phyloP scores from a whole-genome alignment of 2,888 invertebrate genomes.

The Eudasyphora cyanicolor region DNA sequence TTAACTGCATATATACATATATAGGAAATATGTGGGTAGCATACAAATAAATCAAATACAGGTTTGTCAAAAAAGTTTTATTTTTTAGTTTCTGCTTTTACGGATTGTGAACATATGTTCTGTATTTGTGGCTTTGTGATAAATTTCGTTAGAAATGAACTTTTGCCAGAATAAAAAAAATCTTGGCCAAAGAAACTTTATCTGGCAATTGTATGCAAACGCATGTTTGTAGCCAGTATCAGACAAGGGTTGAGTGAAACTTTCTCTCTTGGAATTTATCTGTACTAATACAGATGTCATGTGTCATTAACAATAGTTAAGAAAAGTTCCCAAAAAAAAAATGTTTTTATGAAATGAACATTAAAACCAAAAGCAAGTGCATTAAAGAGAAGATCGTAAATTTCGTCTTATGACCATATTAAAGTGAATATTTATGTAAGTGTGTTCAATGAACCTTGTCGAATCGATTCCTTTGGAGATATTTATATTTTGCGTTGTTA shows the following conservation, averaged over 20 bases:
- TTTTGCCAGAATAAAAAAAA: background rate
- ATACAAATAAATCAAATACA: background rate
- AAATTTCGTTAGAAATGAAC: background rate
- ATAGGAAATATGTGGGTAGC: background rate
- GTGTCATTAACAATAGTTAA: conserved; percentile 22
- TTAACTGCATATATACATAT: no score
- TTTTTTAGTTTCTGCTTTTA: background rate
- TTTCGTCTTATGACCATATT: background rate
- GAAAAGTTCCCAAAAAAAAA: background rate
- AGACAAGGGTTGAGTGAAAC: background rate
- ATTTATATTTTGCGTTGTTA: background rate
- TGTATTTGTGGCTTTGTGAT: background rate
- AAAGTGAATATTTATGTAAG: no score
- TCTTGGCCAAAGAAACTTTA: background rate
- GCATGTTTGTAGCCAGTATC: background rate
- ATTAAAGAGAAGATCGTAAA: conserved; percentile 1
- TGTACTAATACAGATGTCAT: background rate
- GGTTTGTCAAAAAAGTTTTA: background rate
- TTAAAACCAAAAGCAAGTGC: no score
- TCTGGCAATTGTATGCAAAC: background rate
- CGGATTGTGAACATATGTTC: no score
- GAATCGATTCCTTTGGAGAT: background rate
- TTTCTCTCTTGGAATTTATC: background rate
- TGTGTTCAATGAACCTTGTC: background rate
- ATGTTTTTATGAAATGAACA: background rate